Base-by-base conservation (phyloP, 2,797 vertebrate species). In the Fundulus diaphanus region DNA sequence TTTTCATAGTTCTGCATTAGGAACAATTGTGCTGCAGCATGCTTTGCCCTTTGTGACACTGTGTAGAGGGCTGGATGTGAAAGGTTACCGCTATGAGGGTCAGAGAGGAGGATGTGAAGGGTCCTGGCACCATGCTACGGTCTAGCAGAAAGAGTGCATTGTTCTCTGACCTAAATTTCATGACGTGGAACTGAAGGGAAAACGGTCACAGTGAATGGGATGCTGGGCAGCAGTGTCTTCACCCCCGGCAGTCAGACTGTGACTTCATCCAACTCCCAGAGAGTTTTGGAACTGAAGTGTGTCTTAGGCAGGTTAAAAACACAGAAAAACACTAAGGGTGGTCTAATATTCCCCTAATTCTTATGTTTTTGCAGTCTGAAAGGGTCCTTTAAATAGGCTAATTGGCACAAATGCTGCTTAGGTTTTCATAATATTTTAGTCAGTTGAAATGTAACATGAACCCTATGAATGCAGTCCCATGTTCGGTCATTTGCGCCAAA, bases 151-250 rank as follows among this genome's bases (percentile, higher is more conserved):
- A 90, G 84, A 76, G 70, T 56, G 85, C 77, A 92, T 94, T 94
- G 93, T 94, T 90, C 90, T 87, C 77, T 94, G 93, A 92, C 93
- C 93, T 85, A 93, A 80, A 93, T 94, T 88, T 90, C 68, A 80
- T 91, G 92, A 91, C 87, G 82, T 91, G 90, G 88, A 92, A 92
- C 86, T 80, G 73, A 73, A 70, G 40, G n/a, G 68, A 79, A 82
- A 87, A 88, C 78, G 85, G 81, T 84, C 79, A 78, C 46, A 68
- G 68, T 80, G 86, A 90, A 88, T 85, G 72, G 81, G 82, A 71
- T 11, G 24, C 22, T 66, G 35, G 15, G 22, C 78, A 69, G 76
- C 77, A 86, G 82, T 85, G 84, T 90, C 82, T 88, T 88, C 82
- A 80, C 87, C 87, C 77, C 84, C 67, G 6, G 68, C 73, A 81